Evolutionary conservation across 2,888 invertebrate genomes (phyloP), one percentile per base, ranked within the genome.

Genomic region (Schizaphis graminum): DNA sequence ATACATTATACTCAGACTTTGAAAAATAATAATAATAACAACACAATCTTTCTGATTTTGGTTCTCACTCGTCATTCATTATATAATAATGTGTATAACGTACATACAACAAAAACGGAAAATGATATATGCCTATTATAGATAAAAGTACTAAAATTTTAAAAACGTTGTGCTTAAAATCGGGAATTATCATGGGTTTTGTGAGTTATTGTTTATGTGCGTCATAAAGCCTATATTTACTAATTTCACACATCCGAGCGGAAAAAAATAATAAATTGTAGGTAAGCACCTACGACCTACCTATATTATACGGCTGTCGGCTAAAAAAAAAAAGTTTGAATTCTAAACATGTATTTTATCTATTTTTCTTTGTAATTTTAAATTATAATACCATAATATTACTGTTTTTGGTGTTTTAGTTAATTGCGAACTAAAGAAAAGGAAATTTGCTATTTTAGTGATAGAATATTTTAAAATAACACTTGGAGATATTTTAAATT

Each of bases 221-320:
- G 77, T 77, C 77, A 35, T 35, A 35, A 35, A 77, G 77, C 77
- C 77, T 77, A 77, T 77, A 77, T 35, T 77, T 77, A 77, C 35
- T 77, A 77, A 77, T 77, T 77, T 77, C 77, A 77, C 77, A 77
- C 77, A 77, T 77, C 21, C 21, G 35, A 35, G 77, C 77, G 35
- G 77, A 77, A 77, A 77, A 35, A 35, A 35, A 77, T 77, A 77
- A 77, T 77, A 77, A 77, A 77, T 77, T 77, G 77, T 77, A 77
- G 77, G 35, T 77, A 77, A 21, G 35, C 35, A 8, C 35, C 77
- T 35, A 77, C n/a, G n/a, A 5, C 8, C 35, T 77, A 21, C n/a
- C n/a, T 67, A 67, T 28, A 28, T n/a, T n/a, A 67, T 67, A 67
- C 28, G 21, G 21, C 7, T 77, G 77, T 77, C 77, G 77, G 35